phyloP scores from a whole-genome alignment of 64 coral and sea anemone genomes.

The Stichodactyla helianthus region DNA sequence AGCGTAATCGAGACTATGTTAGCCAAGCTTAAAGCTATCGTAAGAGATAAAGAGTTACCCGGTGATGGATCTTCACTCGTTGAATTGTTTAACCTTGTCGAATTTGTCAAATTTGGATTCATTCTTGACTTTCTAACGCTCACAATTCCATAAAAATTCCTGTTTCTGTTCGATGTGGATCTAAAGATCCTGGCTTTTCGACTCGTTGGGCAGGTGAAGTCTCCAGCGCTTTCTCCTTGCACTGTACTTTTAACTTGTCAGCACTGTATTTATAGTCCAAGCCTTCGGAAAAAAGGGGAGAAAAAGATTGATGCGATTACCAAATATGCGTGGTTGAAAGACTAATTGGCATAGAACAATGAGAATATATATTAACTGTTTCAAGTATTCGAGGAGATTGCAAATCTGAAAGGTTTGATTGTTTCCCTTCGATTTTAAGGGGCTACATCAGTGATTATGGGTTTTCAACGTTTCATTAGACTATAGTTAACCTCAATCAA shows the following conservation, averaged over 20 bases:
- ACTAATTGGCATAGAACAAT: not conserved
- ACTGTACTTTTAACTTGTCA: not conserved
- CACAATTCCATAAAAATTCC: not conserved
- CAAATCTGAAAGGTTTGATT: not conserved
- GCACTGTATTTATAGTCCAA: not conserved
- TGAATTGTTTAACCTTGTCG: not conserved
- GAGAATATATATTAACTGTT: not conserved
- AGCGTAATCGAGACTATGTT: slow-evolving; percentile 47
- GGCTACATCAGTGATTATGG: not conserved
- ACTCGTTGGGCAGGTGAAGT: not conserved
- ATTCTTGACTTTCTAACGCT: not conserved
- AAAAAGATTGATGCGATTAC: not conserved
- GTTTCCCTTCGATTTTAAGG: not conserved
- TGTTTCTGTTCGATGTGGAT: not conserved
- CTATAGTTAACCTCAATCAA: not conserved
- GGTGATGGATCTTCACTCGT: not conserved
- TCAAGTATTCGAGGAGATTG: not conserved
- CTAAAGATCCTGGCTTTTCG: not conserved
- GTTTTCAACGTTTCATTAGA: not conserved
- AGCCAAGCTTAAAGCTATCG: slow-evolving; percentile 40
- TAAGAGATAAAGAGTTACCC: not conserved
- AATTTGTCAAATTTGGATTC: not conserved
- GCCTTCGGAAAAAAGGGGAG: not conserved
- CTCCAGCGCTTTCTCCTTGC: not conserved
- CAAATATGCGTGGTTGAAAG: not conserved